These are phyloP conservation scores for Hypotaenidia okinawae DNA, from an alignment of 2,797 vertebrate species.

Conservation along the genomic window DNA sequence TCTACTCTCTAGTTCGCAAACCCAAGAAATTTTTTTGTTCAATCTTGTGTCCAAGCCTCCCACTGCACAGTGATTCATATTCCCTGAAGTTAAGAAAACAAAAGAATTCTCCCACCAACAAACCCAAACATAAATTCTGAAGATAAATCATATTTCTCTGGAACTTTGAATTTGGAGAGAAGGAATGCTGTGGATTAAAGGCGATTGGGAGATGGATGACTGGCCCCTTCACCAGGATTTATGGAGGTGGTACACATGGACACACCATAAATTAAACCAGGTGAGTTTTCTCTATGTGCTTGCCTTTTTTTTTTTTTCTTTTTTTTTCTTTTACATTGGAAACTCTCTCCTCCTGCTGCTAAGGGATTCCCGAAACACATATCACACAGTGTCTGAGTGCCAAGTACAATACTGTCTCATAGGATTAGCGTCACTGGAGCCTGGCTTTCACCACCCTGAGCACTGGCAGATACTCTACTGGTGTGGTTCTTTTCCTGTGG, in stretches of 20 bases:
- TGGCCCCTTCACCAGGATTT: background rate
- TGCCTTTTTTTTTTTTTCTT: background rate
- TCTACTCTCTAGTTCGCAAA: background rate
- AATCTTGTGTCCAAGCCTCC: background rate
- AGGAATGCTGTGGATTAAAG: background rate
- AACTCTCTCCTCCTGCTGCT: background rate
- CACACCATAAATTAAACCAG: background rate
- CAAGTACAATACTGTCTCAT: slow-evolving; percentile 27
- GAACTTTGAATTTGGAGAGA: background rate
- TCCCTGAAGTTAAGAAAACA: slow-evolving; percentile 22
- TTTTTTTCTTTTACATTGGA: slow-evolving; percentile 23
- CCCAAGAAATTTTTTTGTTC: background rate
- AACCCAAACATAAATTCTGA: slow-evolving; percentile 17
- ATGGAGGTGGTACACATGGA: background rate
- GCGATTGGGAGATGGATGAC: background rate
- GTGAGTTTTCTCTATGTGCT: background rate
- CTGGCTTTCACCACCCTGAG: slow-evolving; percentile 3
- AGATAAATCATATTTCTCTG: slow-evolving; percentile 6
- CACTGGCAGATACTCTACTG: background rate
- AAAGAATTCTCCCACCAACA: slow-evolving; percentile 30
- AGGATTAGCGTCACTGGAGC: background rate
- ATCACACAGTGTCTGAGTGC: background rate
- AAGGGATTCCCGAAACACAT: slow-evolving; percentile 14
- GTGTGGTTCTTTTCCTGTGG: background rate
- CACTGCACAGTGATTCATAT: background rate